These are phyloP conservation scores for Calidris pygmaea DNA, from an alignment of 2,113 vertebrate genomes.

Conservation along the genomic window DNA sequence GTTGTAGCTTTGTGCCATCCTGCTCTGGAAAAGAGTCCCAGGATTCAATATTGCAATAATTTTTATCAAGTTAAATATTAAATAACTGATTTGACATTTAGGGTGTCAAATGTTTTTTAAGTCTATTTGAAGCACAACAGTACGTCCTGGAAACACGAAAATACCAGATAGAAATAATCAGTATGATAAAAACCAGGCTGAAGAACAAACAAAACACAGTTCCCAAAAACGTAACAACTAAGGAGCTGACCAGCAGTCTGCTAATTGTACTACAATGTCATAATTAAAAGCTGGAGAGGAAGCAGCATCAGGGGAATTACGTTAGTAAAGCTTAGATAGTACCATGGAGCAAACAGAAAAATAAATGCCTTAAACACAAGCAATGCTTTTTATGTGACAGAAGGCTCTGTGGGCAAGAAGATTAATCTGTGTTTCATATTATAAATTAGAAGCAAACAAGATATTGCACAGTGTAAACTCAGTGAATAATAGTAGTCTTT, in stretches of 20 bases:
- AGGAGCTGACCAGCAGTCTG: background rate
- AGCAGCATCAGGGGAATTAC: background rate
- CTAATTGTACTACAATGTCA: background rate
- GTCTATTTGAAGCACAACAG: background rate
- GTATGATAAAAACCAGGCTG: background rate
- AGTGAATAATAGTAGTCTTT: background rate
- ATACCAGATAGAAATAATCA: background rate
- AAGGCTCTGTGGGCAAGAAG: background rate
- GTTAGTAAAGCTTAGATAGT: background rate
- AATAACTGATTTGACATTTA: background rate
- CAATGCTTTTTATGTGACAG: background rate
- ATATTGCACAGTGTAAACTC: background rate
- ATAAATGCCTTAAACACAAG: background rate
- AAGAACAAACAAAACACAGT: background rate
- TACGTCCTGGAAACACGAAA: background rate
- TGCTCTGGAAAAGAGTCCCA: background rate
- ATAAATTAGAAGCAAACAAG: constrained; percentile 11
- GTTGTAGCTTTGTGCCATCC: background rate
- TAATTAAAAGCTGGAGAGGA: constrained; percentile 23
- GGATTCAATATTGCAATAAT: background rate
- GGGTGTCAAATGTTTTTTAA: background rate
- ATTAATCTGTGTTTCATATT: background rate
- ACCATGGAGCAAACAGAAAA: background rate
- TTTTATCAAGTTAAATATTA: background rate
- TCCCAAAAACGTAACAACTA: background rate